These are phyloP conservation scores for Anarrhichthys ocellatus DNA, from an alignment of 2,113 vertebrate genomes.

Conservation along the genomic window DNA sequence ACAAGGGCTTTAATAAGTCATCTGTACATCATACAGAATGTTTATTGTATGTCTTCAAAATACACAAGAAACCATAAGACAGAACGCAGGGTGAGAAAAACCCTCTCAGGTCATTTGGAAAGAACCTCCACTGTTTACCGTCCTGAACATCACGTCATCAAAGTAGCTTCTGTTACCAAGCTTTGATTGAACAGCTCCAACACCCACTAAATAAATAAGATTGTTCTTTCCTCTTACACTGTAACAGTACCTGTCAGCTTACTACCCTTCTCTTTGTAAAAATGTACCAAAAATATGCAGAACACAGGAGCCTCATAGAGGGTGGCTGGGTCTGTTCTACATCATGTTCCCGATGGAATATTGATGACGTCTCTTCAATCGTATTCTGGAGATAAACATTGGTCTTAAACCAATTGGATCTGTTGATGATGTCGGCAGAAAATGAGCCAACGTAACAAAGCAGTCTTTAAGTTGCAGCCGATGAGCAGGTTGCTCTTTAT, in stretches of 20 bases:
- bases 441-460: constrained; percentile 13
- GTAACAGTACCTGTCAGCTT: constrained; percentile 33
- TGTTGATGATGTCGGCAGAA: neutral
- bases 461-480: neutral
- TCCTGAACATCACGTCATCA: constrained; percentile 21
- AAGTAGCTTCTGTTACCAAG: neutral
- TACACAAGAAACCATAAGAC: constrained; percentile 70
- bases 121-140: neutral
- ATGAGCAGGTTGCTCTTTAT: neutral
- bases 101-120: constrained; percentile 47
- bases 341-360: neutral
- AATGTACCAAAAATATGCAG: constrained; percentile 16
- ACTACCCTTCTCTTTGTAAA: neutral
- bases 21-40: constrained; percentile 74
- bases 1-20: constrained; percentile 26
- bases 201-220: constrained; percentile 74
- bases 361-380: constrained; percentile 5
- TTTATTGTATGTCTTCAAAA: constrained; percentile 73
- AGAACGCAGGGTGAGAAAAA: constrained; percentile 48
- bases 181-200: constrained; percentile 53
- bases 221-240: constrained; percentile 10
- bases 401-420: neutral
- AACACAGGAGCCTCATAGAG: neutral
- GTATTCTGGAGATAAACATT: neutral
- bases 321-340: neutral